Evolutionary conservation across 2,888 invertebrate species (phyloP), one percentile per base, ranked within the genome.

Genomic region (Andrena fulva): DNA sequence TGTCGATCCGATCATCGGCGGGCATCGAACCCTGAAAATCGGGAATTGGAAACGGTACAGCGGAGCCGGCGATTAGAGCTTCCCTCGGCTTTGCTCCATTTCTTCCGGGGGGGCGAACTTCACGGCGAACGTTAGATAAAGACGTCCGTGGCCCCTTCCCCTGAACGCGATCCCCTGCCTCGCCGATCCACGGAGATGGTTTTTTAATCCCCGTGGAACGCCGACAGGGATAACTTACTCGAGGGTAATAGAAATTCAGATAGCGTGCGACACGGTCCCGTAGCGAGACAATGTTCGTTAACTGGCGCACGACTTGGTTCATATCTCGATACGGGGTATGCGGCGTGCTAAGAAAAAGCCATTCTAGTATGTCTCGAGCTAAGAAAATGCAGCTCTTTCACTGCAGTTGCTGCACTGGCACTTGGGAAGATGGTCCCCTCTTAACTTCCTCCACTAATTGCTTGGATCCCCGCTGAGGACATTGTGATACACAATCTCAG

Each of bases 1-100:
- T 68, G 78, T 66, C 80, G 74, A 77, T 79, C 70, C 78, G 81
- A 81, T 78, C 76, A 79, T 84, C 87, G 76, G 33, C 27, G 74
- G 70, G 54, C 87, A 71, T 71, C 81, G 78, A 79, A 77, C 71
- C 71, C 54, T 67, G 81, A 76, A 79, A 79, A 86, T 69, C 71
- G 71, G 60, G 60, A 59, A 76, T 67, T 48, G 77, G 69, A 77
- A 71, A 63, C 73, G 73, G 56, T 60, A 69, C 42, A 16, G 33
- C 66, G 48, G 63, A 60, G 54, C 72, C 60, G 24, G 64, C 74
- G 69, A 80, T 80, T 80, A 80, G 33, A 33, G 67, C 33, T 62
- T 56, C 62, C 7, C 48, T 27, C n/a, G 77, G 69, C 64, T 79
- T 59, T 64, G 63, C 64, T 24, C 64, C 79, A 77, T 77, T 79